Percentiles rank a stretch among this genome's conserved stretches.
phyloP scores from a whole-genome alignment of 2,888 invertebrate genomes.

The Sesamia inferens region DNA sequence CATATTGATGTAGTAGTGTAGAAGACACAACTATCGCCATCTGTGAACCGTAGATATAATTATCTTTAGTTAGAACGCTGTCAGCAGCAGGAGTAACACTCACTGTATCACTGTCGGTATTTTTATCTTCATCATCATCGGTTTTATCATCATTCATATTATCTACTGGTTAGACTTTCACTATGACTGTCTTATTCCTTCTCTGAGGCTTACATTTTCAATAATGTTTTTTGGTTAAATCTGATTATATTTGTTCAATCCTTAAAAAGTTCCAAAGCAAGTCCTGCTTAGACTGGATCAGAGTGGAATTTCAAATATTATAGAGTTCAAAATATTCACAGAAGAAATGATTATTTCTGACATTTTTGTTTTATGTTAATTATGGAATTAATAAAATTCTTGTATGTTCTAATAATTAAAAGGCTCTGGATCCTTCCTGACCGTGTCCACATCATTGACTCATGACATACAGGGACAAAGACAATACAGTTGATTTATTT shows the following conservation, averaged over 20 bases:
- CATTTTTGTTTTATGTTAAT: background rate
- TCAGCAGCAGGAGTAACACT: constrained; percentile 49
- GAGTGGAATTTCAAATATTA: background rate
- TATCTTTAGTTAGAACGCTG: constrained; percentile 42
- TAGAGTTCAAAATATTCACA: background rate
- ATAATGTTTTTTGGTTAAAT: background rate
- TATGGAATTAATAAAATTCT: too few relatives aligned
- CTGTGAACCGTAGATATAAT: constrained; percentile 54
- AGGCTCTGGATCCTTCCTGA: constrained; percentile 36
- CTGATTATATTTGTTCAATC: background rate
- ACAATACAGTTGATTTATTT: constrained; percentile 82
- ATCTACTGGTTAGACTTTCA: constrained; percentile 25
- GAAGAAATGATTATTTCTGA: background rate
- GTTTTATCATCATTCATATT: constrained; percentile 21
- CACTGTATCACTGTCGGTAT: constrained; percentile 50
- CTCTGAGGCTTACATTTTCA: constrained; percentile 15
- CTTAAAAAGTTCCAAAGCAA: background rate
- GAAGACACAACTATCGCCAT: constrained; percentile 53
- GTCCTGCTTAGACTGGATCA: background rate
- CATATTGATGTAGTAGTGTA: constrained; percentile 13
- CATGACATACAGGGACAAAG: constrained; percentile 86
- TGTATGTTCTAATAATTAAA: constrained; percentile 1
- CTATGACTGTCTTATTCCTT: constrained; percentile 2
- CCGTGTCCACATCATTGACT: constrained; percentile 77
- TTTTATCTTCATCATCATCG: constrained; percentile 16